Percentiles rank a stretch among this genome's conserved stretches.
Conservation (phyloP, 2,113 vertebrate species). For the Leptosomus discolor region DNA sequence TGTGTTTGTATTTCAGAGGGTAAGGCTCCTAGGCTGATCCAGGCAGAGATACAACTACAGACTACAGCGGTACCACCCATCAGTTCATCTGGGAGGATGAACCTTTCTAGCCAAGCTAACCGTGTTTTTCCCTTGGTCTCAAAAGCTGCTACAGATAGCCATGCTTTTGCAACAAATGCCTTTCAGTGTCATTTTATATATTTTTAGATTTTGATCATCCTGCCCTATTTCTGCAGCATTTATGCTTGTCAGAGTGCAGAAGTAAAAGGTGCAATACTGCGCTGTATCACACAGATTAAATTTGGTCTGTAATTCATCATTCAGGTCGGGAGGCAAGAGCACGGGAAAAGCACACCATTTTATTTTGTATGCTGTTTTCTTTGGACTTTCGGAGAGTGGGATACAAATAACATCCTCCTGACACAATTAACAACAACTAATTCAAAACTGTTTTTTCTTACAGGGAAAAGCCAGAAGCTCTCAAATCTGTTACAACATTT, state of each 20-base stretch:
- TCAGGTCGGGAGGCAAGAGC: background rate
- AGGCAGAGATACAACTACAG: background rate
- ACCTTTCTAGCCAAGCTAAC: background rate
- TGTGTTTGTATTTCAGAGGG: background rate
- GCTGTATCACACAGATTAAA: background rate
- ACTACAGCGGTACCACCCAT: background rate
- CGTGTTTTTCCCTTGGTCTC: background rate
- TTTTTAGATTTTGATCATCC: background rate
- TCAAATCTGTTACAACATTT: background rate
- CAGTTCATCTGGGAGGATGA: background rate
- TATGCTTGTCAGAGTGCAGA: background rate
- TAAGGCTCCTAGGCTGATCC: background rate
- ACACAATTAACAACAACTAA: background rate
- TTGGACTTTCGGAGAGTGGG: background rate
- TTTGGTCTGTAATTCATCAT: background rate
- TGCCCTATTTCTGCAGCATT: background rate
- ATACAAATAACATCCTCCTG: background rate
- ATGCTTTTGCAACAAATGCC: background rate
- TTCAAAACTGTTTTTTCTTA: background rate
- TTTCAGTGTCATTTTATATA: background rate
- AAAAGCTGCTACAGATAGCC: background rate
- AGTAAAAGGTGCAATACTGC: background rate
- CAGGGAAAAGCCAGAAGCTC: background rate
- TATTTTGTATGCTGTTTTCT: background rate
- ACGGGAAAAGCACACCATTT: background rate